A percentile compares a stretch with the other conserved stretches of the same genome.
Conservation (phyloP, 2,888 invertebrate species). For the Ennomos fuscantarius region DNA sequence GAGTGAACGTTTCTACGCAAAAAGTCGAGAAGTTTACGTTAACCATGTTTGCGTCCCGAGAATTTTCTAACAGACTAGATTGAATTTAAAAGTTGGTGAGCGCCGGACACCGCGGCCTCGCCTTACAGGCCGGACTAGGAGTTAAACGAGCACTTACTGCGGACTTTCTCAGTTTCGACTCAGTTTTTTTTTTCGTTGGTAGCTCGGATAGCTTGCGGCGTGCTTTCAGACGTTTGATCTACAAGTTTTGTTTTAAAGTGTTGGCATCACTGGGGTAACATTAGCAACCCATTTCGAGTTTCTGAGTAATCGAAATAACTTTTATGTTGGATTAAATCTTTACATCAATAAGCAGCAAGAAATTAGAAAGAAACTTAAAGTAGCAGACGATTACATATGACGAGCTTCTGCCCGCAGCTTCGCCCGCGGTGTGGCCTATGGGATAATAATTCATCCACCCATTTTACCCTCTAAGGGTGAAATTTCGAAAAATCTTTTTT, state of each 20-base stretch:
- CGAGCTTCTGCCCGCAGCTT: too few species aligned
- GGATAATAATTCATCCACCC: too few species aligned
- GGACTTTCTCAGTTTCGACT: constrained; percentile 9
- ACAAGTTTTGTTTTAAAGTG: constrained; percentile 29
- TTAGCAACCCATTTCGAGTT: constrained; percentile 8
- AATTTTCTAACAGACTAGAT: constrained; percentile 47
- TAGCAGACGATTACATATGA: too few species aligned
- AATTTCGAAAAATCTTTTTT: too few species aligned
- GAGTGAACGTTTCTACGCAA: constrained; percentile 14
- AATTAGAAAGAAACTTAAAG: too few species aligned
- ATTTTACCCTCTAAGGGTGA: too few species aligned
- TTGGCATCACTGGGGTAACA: constrained; percentile 17
- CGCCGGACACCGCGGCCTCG: constrained; percentile 31
- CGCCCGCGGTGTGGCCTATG: too few species aligned
- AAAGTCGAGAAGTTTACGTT: constrained; percentile 23
- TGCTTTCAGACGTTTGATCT: constrained; percentile 30
- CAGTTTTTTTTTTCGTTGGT: constrained; percentile 28
- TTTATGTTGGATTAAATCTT: neutral
- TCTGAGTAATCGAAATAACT: neutral
- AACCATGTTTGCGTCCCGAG: constrained; percentile 41
- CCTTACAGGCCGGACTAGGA: constrained; percentile 25
- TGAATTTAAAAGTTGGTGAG: constrained; percentile 49
- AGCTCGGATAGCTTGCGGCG: constrained; percentile 21
- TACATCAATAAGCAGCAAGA: too few species aligned
- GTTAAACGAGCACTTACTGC: constrained; percentile 42